Conservation (phyloP, 2,113 vertebrate genomes). For the Oxygymnocypris stewartii region DNA sequence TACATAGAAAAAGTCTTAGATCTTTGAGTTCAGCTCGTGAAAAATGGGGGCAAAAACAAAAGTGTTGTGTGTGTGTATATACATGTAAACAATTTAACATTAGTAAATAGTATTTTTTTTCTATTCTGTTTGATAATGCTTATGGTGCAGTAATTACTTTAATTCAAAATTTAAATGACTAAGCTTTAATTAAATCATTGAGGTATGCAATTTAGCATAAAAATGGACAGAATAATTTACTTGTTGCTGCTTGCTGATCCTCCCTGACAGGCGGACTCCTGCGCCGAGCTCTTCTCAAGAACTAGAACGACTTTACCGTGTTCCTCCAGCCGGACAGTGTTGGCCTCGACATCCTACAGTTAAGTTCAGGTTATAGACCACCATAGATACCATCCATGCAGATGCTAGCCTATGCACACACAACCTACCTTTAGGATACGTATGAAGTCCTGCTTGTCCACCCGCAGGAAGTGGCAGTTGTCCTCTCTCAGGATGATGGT, state of each 20-base stretch:
- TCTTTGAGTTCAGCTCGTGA: too few species aligned
- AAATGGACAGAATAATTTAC: slow-evolving; percentile 54
- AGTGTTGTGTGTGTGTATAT: too few species aligned
- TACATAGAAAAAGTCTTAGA: too few species aligned
- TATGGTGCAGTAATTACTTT: neutral
- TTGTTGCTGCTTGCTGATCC: slow-evolving; percentile 74
- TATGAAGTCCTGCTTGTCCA: slow-evolving; percentile 96
- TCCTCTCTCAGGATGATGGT: slow-evolving; percentile 92
- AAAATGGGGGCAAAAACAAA: too few species aligned
- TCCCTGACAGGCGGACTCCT: slow-evolving; percentile 65
- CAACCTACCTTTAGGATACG: slow-evolving; percentile 87
- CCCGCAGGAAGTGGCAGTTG: slow-evolving; percentile 92
- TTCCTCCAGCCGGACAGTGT: slow-evolving; percentile 91
- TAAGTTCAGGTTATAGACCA: neutral
- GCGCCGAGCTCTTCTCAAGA: slow-evolving; percentile 82
- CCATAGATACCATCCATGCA: neutral
- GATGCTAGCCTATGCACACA: neutral
- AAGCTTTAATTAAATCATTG: neutral
- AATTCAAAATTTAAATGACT: neutral
- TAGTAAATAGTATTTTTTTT: too few species aligned
- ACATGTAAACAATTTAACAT: too few species aligned
- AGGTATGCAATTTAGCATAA: neutral
- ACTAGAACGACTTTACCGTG: slow-evolving; percentile 91
- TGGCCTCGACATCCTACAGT: slow-evolving; percentile 91
- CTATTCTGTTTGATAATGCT: neutral